Base-by-base conservation (phyloP, 2,888 invertebrate genomes). In the Clusia tigrina region DNA sequence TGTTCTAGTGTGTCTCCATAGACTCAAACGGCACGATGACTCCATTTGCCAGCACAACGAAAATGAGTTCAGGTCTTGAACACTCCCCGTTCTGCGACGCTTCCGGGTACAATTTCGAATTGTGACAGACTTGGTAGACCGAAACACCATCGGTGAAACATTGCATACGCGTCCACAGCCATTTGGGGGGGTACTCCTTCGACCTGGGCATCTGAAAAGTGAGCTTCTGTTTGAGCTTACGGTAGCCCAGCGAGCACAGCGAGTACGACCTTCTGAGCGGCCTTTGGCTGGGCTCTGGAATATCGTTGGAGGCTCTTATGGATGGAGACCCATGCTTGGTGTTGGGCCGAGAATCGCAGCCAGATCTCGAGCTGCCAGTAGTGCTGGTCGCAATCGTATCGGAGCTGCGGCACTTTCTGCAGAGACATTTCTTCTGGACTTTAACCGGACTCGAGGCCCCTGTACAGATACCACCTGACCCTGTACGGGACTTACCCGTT, bases 81-180 rank as follows among this genome's bases (percentile, higher is more conserved):
- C 22, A 5, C 3, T 5, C n/a, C 42, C 10, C 2, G n/a, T 15
- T 42, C 20, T 20, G 48, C 20, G 48, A 48, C n/a, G 54, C 25
- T 25, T 26, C 25, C 54, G 25, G 2, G 15, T 22, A 20, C 6
- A 25, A 38, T 23, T 60, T 5, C 1, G 72, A 70, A 18, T 76
- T 71, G 52, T 71, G 72, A 66, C 72, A 80, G 6, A 80, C 73
- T 65, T 80, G 78, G 60, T 76, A 81, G 1, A 78, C 53, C n/a
- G 73, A 70, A 23, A 68, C 73, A 10, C 78, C 80, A 54, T 78
- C 60, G 0, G 62, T 57, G 10, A 69, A 64, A 37, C 38, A 62
- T 6, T 73, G 60, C 51, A 80, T 6, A 10, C 74, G 74, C 1
- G 81, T 76, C 76, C 76, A 80, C 2, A 79, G 60, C 73, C 76